Conservation (phyloP, 2,888 invertebrate species). For the Leucoma salicis region DNA sequence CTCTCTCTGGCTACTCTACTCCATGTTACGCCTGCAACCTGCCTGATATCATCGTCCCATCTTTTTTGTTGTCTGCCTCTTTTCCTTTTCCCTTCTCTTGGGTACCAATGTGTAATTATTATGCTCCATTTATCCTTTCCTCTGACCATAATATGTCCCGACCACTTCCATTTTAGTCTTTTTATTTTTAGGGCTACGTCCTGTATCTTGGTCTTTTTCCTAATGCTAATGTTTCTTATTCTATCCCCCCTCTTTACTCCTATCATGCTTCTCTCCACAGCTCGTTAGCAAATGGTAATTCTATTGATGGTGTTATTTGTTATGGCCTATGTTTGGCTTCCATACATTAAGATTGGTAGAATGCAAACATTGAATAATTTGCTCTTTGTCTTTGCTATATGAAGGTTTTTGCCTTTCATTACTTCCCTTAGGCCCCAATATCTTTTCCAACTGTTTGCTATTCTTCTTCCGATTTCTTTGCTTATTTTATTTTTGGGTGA, state of each 20-base stretch:
- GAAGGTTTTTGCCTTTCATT: conserved; percentile 14
- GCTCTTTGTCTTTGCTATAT: conserved; percentile 1
- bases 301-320: conserved; percentile 7
- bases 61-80: conserved; percentile 3
- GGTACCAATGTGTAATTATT: conserved; percentile 4
- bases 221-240: no score
- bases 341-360: conserved; percentile 12
- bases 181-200: conserved; percentile 14
- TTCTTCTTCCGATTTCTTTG: conserved; percentile 19
- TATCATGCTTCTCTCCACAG: conserved; percentile 7
- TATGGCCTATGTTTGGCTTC: conserved; percentile 15
- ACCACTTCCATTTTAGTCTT: conserved; percentile 11
- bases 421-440: conserved; percentile 7
- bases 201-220: conserved; percentile 11
- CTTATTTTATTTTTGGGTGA: no score
- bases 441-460: conserved; percentile 12
- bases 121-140: conserved; percentile 5
- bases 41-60: conserved; percentile 5
- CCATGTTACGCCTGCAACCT: conserved; percentile 3
- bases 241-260: conserved; percentile 3
- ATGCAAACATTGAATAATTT: conserved; percentile 9
- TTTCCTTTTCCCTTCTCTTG: not conserved
- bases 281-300: conserved; percentile 8
- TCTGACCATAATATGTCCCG: conserved; percentile 1
- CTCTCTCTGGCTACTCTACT: conserved; percentile 5